These are phyloP conservation scores for Lepus townsendii DNA, from an alignment of 2,797 vertebrate genomes.

Conservation along the genomic window DNA sequence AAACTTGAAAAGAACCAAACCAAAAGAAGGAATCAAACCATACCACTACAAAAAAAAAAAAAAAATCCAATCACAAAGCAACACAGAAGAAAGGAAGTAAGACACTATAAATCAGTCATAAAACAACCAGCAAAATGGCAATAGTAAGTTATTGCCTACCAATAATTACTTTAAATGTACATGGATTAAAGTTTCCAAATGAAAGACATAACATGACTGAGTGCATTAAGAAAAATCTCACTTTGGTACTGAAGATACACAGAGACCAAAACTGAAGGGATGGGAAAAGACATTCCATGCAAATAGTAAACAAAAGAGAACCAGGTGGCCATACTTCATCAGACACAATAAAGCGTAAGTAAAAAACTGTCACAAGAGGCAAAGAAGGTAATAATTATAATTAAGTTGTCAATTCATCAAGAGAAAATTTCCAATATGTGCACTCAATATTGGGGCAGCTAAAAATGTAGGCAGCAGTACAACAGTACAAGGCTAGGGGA, in stretches of 20 bases:
- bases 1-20: not conserved
- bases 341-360: slow-evolving; percentile 2
- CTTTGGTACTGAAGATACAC: not conserved
- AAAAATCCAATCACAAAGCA: not conserved
- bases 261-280: not conserved
- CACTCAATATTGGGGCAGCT: not conserved
- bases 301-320: not conserved
- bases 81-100: not conserved
- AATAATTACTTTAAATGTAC: not conserved
- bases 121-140: not conserved
- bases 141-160: not conserved
- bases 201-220: not conserved
- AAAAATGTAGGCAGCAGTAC: not conserved
- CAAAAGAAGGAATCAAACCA: not conserved
- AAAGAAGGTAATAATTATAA: not conserved
- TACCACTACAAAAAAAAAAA: not conserved
- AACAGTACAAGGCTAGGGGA: not conserved
- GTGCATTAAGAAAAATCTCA: not conserved
- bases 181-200: not conserved
- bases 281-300: not conserved
- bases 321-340: not conserved
- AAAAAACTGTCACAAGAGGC: not conserved
- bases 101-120: not conserved
- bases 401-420: not conserved
- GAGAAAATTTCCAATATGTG: not conserved